Percentiles rank a stretch among this genome's conserved stretches.
Evolutionary conservation across 2,888 invertebrate species (phyloP).

Genomic region (Dicyrtomina minuta): DNA sequence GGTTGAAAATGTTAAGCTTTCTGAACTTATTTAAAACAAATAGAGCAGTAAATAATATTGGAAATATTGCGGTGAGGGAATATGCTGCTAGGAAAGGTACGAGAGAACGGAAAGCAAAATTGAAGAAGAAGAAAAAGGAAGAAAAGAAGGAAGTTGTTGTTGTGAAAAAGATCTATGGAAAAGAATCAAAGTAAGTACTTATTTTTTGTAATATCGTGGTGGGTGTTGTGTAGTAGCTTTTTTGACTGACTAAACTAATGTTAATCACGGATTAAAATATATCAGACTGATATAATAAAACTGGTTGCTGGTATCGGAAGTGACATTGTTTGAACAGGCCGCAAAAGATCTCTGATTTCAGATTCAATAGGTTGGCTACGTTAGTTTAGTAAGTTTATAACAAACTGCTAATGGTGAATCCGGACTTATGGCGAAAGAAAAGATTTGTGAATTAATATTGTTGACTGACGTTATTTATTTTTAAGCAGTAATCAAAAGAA

Average conservation of each 20-base stretch:
- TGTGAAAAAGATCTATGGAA: slow-evolving; percentile 69
- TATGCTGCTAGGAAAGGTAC: slow-evolving; percentile 81
- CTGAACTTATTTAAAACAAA: slow-evolving; percentile 15
- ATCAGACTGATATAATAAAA: not conserved
- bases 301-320: no score
- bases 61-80: slow-evolving; percentile 19
- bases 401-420: no score
- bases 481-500: no score
- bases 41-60: not conserved
- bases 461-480: no score
- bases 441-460: no score
- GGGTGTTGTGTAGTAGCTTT: not conserved
- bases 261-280: not conserved
- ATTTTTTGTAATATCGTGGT: not conserved
- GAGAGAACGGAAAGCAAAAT: slow-evolving; percentile 70
- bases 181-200: slow-evolving; percentile 61
- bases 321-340: no score
- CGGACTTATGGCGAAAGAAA: no score
- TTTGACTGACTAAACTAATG: not conserved
- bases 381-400: no score
- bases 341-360: no score
- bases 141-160: slow-evolving; percentile 67
- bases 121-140: slow-evolving; percentile 63
- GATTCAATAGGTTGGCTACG: no score
- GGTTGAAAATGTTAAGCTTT: slow-evolving; percentile 20